Evolutionary conservation across 2,113 vertebrate species (phyloP).

Genomic region (Psilopogon haemacephalus): DNA sequence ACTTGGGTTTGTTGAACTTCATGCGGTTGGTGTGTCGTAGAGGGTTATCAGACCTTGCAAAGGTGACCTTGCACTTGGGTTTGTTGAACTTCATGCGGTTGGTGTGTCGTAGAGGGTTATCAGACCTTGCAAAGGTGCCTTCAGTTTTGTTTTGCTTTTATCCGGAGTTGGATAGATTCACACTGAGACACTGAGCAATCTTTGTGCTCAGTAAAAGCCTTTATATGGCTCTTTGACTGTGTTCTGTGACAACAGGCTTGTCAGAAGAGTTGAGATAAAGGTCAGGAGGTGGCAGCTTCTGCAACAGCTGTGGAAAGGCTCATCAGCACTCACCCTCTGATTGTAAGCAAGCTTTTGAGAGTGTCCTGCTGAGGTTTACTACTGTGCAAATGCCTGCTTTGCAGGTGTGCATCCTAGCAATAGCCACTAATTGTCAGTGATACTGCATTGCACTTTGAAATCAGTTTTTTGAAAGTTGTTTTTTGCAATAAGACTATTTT

Average conservation of each 20-base stretch:
- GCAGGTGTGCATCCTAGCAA: neutral
- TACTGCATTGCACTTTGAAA: neutral
- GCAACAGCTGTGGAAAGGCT: neutral
- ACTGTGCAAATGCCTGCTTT: neutral
- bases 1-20: no score
- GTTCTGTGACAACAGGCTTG: neutral
- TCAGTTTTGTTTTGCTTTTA: neutral
- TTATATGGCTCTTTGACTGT: neutral
- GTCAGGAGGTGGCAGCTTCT: neutral
- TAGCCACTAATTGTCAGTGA: neutral
- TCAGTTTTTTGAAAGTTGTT: neutral
- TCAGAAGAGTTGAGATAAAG: neutral
- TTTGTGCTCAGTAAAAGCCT: neutral
- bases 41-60: no score
- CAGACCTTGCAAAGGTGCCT: neutral
- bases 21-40: no score
- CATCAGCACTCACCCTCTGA: fast-evolving
- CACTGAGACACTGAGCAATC: neutral
- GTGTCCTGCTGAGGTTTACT: neutral
- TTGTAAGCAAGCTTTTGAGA: neutral
- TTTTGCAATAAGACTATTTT: neutral
- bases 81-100: no score
- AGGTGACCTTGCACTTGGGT: no score
- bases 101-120: no score
- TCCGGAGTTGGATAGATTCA: neutral